Conservation (phyloP, 2,888 invertebrate genomes). For the Mesorhabditis belari region DNA sequence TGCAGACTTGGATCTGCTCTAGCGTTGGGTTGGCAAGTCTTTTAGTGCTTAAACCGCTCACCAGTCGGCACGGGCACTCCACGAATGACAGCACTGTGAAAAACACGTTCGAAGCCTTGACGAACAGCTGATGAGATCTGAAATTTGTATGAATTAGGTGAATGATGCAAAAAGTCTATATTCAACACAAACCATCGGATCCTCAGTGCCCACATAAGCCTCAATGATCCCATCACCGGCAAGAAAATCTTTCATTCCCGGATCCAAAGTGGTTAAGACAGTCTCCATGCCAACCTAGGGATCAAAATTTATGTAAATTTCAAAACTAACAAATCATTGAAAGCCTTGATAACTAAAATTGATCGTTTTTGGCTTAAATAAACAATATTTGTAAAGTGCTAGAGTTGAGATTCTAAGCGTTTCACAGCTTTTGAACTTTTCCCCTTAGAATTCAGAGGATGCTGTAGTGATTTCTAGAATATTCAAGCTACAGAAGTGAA, state of each 20-base stretch:
- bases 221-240: slow-evolving; percentile 1
- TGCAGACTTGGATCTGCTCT: no score
- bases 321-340: not conserved
- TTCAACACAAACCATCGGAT: not conserved
- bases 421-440: no score
- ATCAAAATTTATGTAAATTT: no score
- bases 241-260: slow-evolving; percentile 31
- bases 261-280: slow-evolving; percentile 30
- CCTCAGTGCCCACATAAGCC: not conserved
- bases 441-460: no score
- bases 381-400: no score
- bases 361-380: no score
- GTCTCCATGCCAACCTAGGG: slow-evolving; percentile 22
- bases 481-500: no score
- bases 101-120: slow-evolving; percentile 10
- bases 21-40: no score
- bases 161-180: no score
- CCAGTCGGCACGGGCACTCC: slow-evolving; percentile 5
- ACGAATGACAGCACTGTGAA: slow-evolving; percentile 3
- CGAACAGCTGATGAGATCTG: not conserved
- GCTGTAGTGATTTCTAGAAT: no score
- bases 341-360: no score
- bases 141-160: not conserved
- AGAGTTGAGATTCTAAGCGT: no score
- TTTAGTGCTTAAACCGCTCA: not conserved